Evolutionary conservation across 2,113 vertebrate genomes (phyloP).

Genomic region (Halichoerus grypus): DNA sequence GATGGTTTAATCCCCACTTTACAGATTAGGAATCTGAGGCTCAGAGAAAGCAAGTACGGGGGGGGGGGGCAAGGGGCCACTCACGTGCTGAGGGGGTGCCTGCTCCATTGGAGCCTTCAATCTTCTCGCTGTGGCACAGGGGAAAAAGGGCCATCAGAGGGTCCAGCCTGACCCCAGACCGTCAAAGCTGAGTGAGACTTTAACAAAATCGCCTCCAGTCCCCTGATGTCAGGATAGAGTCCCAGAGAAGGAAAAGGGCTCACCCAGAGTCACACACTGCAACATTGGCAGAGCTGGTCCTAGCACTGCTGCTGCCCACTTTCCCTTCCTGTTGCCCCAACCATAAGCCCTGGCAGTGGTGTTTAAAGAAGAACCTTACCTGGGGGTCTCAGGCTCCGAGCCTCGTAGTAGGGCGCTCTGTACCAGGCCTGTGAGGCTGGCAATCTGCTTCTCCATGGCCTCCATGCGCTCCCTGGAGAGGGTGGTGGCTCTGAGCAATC

Average conservation of each 20-base stretch:
- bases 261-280: not conserved
- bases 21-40: not conserved
- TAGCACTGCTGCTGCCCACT: not conserved
- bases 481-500: not conserved
- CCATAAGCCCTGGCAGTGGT: not conserved
- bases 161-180: not conserved
- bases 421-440: constrained; percentile 97
- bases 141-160: not conserved
- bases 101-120: constrained; percentile 95
- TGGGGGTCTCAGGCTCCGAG: constrained; percentile 94
- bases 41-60: not conserved
- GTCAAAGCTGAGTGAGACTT: not conserved
- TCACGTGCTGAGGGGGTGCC: constrained; percentile 88
- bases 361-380: constrained; percentile 84
- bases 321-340: not conserved
- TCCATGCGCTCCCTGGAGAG: constrained; percentile 96
- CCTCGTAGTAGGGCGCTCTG: constrained; percentile 97
- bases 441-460: constrained; percentile 99
- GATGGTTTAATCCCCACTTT: not conserved
- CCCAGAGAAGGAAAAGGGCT: not conserved
- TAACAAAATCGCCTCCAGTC: not conserved
- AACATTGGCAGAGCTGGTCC: not conserved
- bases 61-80: constrained; percentile 59
- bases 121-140: constrained; percentile 93
- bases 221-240: not conserved